A percentile compares a stretch with the other conserved stretches of the same genome.
These are phyloP conservation scores for Cuculus canorus DNA, from an alignment of 2,797 vertebrate genomes.

Conservation along the genomic window DNA sequence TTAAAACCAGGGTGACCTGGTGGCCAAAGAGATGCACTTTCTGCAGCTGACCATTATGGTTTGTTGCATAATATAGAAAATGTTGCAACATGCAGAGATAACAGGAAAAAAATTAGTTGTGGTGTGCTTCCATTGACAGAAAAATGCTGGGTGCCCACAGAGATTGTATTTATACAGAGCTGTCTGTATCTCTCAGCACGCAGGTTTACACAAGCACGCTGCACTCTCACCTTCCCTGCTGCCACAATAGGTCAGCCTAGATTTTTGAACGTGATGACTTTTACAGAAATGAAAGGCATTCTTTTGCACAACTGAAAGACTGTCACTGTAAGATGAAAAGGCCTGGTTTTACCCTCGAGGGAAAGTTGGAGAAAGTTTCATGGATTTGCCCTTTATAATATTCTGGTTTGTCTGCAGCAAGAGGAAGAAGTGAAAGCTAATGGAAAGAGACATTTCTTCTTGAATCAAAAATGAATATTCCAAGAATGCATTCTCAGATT, in stretches of 20 bases:
- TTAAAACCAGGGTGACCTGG: not conserved
- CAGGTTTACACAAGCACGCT: not conserved
- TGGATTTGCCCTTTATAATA: constrained; percentile 10
- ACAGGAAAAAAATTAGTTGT: not conserved
- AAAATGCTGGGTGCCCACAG: not conserved
- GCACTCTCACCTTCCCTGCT: not conserved
- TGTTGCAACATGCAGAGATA: not conserved
- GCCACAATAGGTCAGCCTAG: not conserved
- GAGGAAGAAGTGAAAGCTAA: constrained; percentile 23
- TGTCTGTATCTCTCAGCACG: not conserved
- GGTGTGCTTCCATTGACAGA: not conserved
- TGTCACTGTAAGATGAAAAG: not conserved
- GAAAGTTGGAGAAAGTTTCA: not conserved
- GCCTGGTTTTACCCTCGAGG: not conserved
- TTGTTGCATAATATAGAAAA: not conserved
- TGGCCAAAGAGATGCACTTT: not conserved
- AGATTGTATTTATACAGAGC: not conserved
- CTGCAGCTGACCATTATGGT: not conserved
- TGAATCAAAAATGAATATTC: not conserved
- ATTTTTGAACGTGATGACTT: not conserved
- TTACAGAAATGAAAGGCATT: not conserved
- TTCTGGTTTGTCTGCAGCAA: not conserved
- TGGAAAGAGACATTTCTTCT: constrained; percentile 7
- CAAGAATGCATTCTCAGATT: not conserved
- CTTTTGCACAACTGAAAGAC: not conserved